Conservation (phyloP, 2,113 vertebrate species). For the Pimephales promelas region DNA sequence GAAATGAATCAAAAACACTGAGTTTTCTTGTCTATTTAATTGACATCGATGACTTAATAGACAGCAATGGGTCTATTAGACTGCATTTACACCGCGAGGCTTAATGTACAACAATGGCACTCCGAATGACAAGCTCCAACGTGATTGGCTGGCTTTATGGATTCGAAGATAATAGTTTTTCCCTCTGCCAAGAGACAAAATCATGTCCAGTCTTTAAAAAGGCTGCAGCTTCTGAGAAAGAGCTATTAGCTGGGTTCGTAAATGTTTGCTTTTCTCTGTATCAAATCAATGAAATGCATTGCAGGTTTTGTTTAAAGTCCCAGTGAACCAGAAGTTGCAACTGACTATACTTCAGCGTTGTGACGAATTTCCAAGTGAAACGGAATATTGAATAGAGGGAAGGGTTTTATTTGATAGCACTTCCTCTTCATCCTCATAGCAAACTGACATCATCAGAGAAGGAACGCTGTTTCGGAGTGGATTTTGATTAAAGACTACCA, state of each 20-base stretch:
- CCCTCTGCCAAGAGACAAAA: background rate
- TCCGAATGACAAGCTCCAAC: background rate
- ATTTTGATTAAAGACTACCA: too few species aligned
- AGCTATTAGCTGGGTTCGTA: background rate
- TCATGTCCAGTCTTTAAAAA: too few species aligned
- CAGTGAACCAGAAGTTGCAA: too few species aligned
- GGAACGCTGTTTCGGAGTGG: too few species aligned
- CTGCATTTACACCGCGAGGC: background rate
- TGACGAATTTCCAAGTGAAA: too few species aligned
- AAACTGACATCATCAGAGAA: too few species aligned
- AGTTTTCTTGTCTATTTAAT: background rate
- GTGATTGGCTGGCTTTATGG: background rate
- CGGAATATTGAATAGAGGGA: too few species aligned
- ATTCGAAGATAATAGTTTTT: background rate
- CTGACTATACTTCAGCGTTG: too few species aligned
- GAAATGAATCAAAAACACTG: background rate
- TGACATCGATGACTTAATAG: background rate
- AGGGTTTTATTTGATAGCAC: too few species aligned
- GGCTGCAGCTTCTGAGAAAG: background rate
- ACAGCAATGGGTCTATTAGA: background rate
- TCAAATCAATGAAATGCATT: background rate
- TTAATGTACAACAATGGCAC: background rate
- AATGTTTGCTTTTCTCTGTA: background rate
- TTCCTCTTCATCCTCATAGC: too few species aligned
- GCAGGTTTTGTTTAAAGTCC: background rate